These are phyloP conservation scores for Crepidodera aurea DNA, from an alignment of 2,888 invertebrate species.

Conservation along the genomic window DNA sequence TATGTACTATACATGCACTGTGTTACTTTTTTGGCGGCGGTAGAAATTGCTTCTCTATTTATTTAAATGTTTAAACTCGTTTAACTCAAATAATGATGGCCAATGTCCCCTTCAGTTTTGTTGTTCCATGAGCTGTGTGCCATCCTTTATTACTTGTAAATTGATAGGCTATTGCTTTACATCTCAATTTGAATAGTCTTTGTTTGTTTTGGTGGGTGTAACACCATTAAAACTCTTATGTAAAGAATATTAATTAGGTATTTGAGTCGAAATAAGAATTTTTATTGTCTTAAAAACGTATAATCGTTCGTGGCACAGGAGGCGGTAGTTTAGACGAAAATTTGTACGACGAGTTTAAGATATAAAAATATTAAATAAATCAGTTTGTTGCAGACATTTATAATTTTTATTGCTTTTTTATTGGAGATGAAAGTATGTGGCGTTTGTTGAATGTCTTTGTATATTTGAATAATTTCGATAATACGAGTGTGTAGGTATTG, in stretches of 20 bases:
- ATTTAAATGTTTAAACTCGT: too few relatives aligned
- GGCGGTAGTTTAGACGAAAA: background rate
- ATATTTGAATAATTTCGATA: too few relatives aligned
- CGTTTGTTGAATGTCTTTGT: background rate
- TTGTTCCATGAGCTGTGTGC: too few relatives aligned
- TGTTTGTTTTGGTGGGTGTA: constrained; percentile 6
- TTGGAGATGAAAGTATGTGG: background rate
- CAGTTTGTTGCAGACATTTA: background rate
- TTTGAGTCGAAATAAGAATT: background rate
- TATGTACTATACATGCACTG: too few relatives aligned
- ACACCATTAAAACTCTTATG: background rate
- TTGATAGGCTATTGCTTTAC: background rate
- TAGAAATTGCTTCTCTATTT: too few relatives aligned
- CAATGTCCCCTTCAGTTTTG: too few relatives aligned
- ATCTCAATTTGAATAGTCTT: background rate
- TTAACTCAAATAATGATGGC: too few relatives aligned
- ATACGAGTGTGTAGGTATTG: too few relatives aligned
- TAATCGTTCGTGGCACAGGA: background rate
- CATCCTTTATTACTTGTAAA: background rate
- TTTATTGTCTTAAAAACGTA: constrained; percentile 1
- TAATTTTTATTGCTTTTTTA: constrained; percentile 7
- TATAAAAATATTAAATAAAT: background rate
- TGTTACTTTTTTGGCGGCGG: too few relatives aligned
- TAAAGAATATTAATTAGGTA: constrained; percentile 4
- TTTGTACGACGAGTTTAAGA: background rate